A percentile compares a stretch with the other conserved stretches of the same genome.
These are phyloP conservation scores for Apostichopus japonicus DNA, from an alignment of 35 echinoderm and acorn worm species.

Conservation along the genomic window DNA sequence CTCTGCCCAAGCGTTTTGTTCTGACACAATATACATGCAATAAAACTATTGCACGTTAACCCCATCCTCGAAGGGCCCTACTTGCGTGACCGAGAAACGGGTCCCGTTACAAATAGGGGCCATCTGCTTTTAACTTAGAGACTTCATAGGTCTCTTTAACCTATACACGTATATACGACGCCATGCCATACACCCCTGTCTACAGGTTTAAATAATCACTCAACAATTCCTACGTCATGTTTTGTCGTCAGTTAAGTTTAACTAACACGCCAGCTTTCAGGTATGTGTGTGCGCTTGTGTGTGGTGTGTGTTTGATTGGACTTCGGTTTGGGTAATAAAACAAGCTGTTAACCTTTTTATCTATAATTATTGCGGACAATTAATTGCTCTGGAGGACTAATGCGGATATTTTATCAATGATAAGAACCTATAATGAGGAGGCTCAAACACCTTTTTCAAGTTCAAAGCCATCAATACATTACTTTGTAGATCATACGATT, in stretches of 20 bases:
- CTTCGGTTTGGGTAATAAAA: not conserved
- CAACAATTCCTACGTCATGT: no score
- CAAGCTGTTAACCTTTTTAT: constrained; percentile 4
- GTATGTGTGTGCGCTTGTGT: not conserved
- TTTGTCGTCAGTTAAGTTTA: not conserved
- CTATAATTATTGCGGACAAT: constrained; percentile 23
- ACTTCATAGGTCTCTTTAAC: no score
- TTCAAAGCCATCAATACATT: not conserved
- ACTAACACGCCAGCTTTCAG: not conserved
- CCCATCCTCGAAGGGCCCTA: no score
- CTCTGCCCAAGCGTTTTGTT: no score
- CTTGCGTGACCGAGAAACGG: no score
- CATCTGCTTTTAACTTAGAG: no score
- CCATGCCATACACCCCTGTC: no score
- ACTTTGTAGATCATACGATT: not conserved
- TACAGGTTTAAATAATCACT: no score
- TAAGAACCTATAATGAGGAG: not conserved
- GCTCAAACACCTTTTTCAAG: constrained; percentile 6
- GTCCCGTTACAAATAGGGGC: no score
- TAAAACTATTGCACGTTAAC: no score
- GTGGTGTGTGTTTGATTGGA: not conserved
- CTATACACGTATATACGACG: no score
- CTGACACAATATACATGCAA: no score
- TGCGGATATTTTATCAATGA: constrained; percentile 4
- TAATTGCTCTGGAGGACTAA: not conserved